Conservation (phyloP, 2,888 invertebrate species). For the Leptothorax acervorum region DNA sequence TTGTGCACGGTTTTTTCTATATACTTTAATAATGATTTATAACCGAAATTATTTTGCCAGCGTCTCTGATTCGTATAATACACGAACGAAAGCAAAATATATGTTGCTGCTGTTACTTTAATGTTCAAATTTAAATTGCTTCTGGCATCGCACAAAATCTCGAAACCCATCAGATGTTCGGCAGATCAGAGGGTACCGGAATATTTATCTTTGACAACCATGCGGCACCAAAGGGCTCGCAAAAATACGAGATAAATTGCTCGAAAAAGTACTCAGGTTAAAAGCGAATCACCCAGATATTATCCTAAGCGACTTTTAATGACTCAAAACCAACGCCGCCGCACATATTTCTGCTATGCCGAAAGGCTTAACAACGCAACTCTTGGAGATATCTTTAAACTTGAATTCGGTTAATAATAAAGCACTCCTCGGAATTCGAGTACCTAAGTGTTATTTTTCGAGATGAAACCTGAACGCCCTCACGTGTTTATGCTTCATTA, state of each 20-base stretch:
- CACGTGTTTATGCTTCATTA: conserved; percentile 18
- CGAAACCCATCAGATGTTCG: background rate
- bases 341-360: conserved; percentile 11
- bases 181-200: conserved; percentile 5
- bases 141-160: background rate
- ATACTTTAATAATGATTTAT: conserved; percentile 10
- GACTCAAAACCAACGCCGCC: conserved; percentile 70
- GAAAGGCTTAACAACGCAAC: conserved; percentile 19
- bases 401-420: conserved; percentile 76
- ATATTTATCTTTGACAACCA: conserved; percentile 58
- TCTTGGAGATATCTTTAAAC: conserved; percentile 62
- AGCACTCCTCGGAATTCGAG: conserved; percentile 56
- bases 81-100: background rate
- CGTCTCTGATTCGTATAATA: conserved; percentile 47
- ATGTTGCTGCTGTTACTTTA: conserved; percentile 37
- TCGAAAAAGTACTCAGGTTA: conserved; percentile 67
- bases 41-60: conserved; percentile 42
- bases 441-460: conserved; percentile 4
- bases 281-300: conserved; percentile 79
- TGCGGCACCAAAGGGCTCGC: conserved; percentile 48
- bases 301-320: conserved; percentile 84
- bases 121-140: conserved; percentile 59
- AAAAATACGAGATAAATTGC: conserved; percentile 76
- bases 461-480: conserved; percentile 47
- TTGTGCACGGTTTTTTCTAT: too few relatives aligned